Percentiles rank a stretch among this genome's conserved stretches.
Conservation (phyloP, 64 coral and sea anemone genomes). For the Stylophora pistillata region DNA sequence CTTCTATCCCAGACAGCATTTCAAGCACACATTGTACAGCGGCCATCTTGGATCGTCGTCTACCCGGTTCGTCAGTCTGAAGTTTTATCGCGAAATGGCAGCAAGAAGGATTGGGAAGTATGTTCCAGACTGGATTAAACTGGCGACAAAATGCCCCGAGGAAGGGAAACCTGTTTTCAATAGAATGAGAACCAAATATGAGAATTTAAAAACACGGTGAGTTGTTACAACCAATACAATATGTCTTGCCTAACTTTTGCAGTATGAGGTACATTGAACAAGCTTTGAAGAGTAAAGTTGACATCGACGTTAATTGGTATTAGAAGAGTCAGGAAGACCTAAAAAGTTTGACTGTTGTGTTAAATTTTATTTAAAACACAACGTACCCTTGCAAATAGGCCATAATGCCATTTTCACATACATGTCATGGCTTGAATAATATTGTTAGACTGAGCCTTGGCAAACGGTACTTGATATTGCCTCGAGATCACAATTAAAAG, state of each 20-base stretch:
- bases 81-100: conserved; percentile 80
- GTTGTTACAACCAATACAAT: neutral
- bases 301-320: no score
- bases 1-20: conserved; percentile 24
- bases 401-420: no score
- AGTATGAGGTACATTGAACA: no score
- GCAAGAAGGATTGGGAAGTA: conserved; percentile 96
- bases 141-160: conserved; percentile 77
- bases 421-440: no score
- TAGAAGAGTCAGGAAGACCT: no score
- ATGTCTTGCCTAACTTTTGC: neutral
- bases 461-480: no score
- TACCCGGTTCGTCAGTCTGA: conserved; percentile 6
- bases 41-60: conserved; percentile 75
- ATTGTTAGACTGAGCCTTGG: no score
- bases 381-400: no score
- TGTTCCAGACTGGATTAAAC: conserved; percentile 92
- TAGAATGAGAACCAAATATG: conserved; percentile 76
- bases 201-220: conserved; percentile 87
- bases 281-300: neutral
- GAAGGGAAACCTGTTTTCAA: conserved; percentile 80
- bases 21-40: neutral
- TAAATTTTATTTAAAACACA: no score
- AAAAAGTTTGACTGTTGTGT: no score
- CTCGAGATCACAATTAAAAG: no score